These are phyloP conservation scores for Hippoglossus hippoglossus DNA, from an alignment of 2,797 vertebrate species.

Conservation along the genomic window DNA sequence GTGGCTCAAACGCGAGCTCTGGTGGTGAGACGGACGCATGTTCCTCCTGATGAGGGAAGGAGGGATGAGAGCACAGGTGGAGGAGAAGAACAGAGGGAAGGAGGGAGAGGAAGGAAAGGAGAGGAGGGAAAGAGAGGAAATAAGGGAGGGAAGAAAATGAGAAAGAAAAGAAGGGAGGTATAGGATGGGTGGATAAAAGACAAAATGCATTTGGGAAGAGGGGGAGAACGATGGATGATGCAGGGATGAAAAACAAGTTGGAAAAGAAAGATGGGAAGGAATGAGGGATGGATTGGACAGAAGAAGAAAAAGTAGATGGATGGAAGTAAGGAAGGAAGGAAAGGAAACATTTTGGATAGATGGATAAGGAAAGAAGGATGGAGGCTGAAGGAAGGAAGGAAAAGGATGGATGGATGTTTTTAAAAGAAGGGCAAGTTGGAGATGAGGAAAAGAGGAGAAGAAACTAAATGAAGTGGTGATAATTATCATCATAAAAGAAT, in stretches of 20 bases:
- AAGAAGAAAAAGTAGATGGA: too few relatives aligned
- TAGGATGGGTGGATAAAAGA: neutral
- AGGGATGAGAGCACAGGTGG: neutral
- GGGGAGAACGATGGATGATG: neutral
- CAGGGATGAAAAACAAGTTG: neutral
- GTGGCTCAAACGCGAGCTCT: conserved; percentile 73
- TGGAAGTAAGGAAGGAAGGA: too few relatives aligned
- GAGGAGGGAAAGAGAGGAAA: too few relatives aligned
- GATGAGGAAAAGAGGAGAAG: neutral
- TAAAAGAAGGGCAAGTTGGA: too few relatives aligned
- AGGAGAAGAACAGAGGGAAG: neutral
- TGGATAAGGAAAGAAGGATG: too few relatives aligned
- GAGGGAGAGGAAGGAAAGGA: too few relatives aligned
- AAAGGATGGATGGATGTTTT: too few relatives aligned
- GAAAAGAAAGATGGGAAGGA: conserved; percentile 1
- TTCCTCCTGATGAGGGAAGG: neutral
- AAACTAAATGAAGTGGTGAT: conserved; percentile 22
- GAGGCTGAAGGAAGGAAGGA: too few relatives aligned
- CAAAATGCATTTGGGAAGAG: neutral
- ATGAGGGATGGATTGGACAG: neutral
- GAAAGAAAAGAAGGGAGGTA: neutral
- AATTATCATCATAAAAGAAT: conserved; percentile 46
- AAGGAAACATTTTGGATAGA: too few relatives aligned
- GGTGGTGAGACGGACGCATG: conserved; percentile 47
- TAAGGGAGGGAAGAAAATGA: neutral